Evolutionary conservation across 2,113 vertebrate species (phyloP).

Genomic region (Himantopus leucocephalus): DNA sequence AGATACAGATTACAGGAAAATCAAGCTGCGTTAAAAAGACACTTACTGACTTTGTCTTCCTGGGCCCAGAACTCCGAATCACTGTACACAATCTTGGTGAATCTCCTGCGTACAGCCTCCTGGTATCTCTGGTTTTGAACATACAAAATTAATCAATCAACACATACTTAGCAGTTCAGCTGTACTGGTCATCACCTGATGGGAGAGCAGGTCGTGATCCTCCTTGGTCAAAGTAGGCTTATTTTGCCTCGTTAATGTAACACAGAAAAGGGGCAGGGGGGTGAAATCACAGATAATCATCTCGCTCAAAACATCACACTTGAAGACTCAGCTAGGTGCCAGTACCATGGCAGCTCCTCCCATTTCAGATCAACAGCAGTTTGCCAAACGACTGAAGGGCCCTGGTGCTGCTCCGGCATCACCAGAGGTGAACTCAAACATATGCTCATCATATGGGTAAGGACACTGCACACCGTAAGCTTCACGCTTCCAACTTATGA

Average conservation of each 20-base stretch:
- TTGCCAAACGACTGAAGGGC: background rate
- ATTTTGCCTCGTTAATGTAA: background rate
- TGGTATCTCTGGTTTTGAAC: constrained; percentile 80
- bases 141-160: background rate
- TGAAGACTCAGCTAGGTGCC: background rate
- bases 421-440: background rate
- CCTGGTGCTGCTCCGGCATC: background rate
- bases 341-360: background rate
- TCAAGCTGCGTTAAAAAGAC: background rate
- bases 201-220: background rate
- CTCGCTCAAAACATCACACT: background rate
- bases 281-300: background rate
- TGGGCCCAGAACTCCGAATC: constrained; percentile 77
- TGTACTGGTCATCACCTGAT: background rate
- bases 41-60: constrained; percentile 72
- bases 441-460: background rate
- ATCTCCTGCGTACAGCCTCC: constrained; percentile 85
- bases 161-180: background rate
- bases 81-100: constrained; percentile 81
- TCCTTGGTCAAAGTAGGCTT: background rate
- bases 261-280: background rate
- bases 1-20: background rate
- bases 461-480: background rate
- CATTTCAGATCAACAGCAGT: background rate
- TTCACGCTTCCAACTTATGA: background rate